A percentile compares a stretch with the other conserved stretches of the same genome.
These are phyloP conservation scores for Crenichthys baileyi DNA, from an alignment of 2,797 vertebrate genomes.

Conservation along the genomic window DNA sequence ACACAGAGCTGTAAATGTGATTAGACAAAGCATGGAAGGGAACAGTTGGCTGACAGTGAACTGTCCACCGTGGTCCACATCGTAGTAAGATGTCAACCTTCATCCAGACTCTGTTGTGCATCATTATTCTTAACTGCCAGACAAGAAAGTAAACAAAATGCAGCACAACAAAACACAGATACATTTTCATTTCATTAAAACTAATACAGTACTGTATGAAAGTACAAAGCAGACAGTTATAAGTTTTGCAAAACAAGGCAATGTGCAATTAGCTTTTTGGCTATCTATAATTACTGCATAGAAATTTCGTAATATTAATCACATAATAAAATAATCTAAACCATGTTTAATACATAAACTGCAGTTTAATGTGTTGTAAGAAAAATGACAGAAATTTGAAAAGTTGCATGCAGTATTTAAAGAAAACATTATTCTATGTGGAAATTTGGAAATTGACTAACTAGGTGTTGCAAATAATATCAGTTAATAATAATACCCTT, in stretches of 20 bases:
- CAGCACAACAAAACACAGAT: slow-evolving; percentile 14
- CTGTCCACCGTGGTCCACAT: slow-evolving; percentile 28
- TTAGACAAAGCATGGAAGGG: slow-evolving; percentile 49
- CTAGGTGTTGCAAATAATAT: slow-evolving; percentile 8
- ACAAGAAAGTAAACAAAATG: background rate
- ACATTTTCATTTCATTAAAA: slow-evolving; percentile 45
- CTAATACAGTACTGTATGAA: slow-evolving; percentile 20
- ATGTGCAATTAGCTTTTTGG: slow-evolving; percentile 35
- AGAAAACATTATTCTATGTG: background rate
- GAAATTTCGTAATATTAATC: slow-evolving; percentile 11
- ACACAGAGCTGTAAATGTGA: slow-evolving; percentile 61
- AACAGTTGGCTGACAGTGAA: slow-evolving; percentile 39
- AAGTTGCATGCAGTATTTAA: background rate
- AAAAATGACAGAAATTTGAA: too few relatives aligned
- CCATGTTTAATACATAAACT: background rate
- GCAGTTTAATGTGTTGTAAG: background rate
- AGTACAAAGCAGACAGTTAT: slow-evolving; percentile 17
- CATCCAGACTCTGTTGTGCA: slow-evolving; percentile 25
- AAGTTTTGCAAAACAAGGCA: slow-evolving; percentile 39
- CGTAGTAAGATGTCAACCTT: slow-evolving; percentile 34
- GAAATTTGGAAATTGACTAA: background rate
- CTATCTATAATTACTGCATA: slow-evolving; percentile 14
- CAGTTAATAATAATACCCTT: too few relatives aligned
- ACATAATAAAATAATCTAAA: slow-evolving; percentile 3
- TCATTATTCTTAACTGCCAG: slow-evolving; percentile 32